These are phyloP conservation scores for Odontomachus brunneus DNA, from an alignment of 1,140 invertebrate genomes.

Conservation along the genomic window DNA sequence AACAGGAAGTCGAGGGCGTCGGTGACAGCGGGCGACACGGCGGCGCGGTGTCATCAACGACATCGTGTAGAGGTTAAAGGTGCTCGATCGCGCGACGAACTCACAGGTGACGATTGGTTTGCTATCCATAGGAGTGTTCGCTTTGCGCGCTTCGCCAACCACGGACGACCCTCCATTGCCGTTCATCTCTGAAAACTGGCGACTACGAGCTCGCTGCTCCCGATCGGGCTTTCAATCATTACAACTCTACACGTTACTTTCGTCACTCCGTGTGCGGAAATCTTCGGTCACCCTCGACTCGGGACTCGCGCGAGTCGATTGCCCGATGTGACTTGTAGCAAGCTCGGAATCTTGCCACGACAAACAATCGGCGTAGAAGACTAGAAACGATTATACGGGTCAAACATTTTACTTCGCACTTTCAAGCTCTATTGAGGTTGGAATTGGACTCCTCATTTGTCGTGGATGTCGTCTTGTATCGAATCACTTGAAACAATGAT, in stretches of 20 bases:
- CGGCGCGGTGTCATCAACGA: slow-evolving; percentile 49
- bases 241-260: slow-evolving; percentile 68
- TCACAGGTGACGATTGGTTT: slow-evolving; percentile 84
- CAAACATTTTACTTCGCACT: slow-evolving; percentile 59
- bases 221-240: slow-evolving; percentile 70
- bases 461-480: slow-evolving; percentile 47
- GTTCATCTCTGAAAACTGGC: slow-evolving; percentile 79
- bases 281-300: slow-evolving; percentile 6
- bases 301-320: background rate
- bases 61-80: slow-evolving; percentile 43
- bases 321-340: background rate
- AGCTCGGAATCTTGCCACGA: background rate
- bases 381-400: slow-evolving; percentile 6
- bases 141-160: slow-evolving; percentile 74
- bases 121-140: slow-evolving; percentile 79
- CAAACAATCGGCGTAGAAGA: background rate
- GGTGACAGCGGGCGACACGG: slow-evolving; percentile 77
- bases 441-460: slow-evolving; percentile 55
- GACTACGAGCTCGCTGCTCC: slow-evolving; percentile 61
- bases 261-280: slow-evolving; percentile 49
- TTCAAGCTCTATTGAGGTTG: slow-evolving; percentile 64
- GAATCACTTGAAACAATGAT: slow-evolving; percentile 32
- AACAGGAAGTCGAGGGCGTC: slow-evolving; percentile 81
- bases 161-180: slow-evolving; percentile 81
- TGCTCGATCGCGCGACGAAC: slow-evolving; percentile 58